phyloP scores from a whole-genome alignment of 2,113 vertebrate species.

The Apodemus sylvaticus region DNA sequence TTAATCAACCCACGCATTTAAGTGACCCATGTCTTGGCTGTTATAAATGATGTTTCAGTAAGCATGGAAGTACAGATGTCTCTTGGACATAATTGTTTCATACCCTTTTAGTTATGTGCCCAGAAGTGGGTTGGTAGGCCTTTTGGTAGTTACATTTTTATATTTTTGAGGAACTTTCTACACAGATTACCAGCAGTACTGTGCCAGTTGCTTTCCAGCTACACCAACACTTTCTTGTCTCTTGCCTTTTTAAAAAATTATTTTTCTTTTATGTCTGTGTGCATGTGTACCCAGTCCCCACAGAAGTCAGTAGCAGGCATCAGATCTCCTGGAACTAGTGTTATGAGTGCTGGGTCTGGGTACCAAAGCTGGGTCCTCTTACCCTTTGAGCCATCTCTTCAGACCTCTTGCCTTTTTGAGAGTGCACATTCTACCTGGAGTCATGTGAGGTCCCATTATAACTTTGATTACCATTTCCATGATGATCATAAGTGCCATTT shows the following conservation, averaged over 20 bases:
- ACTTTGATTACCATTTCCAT: background rate
- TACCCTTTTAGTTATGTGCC: background rate
- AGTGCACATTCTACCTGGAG: no score
- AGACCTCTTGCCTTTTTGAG: background rate
- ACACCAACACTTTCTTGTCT: background rate
- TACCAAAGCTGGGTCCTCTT: background rate
- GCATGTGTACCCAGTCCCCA: background rate
- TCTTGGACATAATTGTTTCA: background rate
- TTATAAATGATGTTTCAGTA: background rate
- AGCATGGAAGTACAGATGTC: background rate
- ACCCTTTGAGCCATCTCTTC: background rate
- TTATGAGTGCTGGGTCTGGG: background rate
- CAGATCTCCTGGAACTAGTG: background rate
- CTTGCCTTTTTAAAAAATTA: background rate
- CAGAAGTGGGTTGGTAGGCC: background rate
- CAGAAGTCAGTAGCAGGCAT: background rate
- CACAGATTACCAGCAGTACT: background rate
- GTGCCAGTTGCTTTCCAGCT: background rate
- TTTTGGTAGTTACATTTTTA: background rate
- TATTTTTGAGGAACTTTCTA: background rate
- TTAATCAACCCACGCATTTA: background rate
- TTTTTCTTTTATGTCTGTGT: background rate
- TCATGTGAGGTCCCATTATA: background rate
- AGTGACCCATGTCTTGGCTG: background rate
- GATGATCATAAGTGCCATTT: background rate